Conservation (phyloP, 2,797 vertebrate genomes). For the Pangasius sanitwongsei region DNA sequence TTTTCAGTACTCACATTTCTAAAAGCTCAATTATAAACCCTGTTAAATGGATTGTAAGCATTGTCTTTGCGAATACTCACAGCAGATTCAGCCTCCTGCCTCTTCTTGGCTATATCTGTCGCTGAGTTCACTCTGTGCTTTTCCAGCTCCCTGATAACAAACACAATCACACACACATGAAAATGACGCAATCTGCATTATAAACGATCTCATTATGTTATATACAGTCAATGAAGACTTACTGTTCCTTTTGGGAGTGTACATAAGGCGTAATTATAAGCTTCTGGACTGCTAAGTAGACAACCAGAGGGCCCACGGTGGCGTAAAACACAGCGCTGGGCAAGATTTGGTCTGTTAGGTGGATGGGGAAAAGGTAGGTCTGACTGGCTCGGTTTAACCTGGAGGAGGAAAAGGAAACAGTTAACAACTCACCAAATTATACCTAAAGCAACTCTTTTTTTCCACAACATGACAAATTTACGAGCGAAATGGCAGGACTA, state of each 20-base stretch:
- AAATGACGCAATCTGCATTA: slow-evolving; percentile 12
- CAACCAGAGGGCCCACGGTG: slow-evolving; percentile 86
- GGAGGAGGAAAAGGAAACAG: slow-evolving; percentile 11
- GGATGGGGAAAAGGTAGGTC: slow-evolving; percentile 96
- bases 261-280: slow-evolving; percentile 92
- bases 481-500: no score
- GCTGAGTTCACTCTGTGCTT: slow-evolving; percentile 91
- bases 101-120: slow-evolving; percentile 90
- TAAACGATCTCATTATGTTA: background rate
- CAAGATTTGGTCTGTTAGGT: slow-evolving; percentile 94
- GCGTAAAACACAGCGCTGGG: slow-evolving; percentile 97
- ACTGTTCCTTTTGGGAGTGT: slow-evolving; percentile 90
- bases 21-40: background rate
- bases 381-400: slow-evolving; percentile 95
- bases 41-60: background rate
- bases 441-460: background rate
- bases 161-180: slow-evolving; percentile 12
- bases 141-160: slow-evolving; percentile 78
- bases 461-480: background rate
- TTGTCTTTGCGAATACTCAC: slow-evolving; percentile 73
- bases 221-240: slow-evolving; percentile 53
- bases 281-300: slow-evolving; percentile 89
- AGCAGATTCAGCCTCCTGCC: slow-evolving; percentile 93
- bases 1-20: background rate
- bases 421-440: background rate